Evolutionary conservation across 1,140 invertebrate genomes (phyloP).

Genomic region (Lepidurus packardi): DNA sequence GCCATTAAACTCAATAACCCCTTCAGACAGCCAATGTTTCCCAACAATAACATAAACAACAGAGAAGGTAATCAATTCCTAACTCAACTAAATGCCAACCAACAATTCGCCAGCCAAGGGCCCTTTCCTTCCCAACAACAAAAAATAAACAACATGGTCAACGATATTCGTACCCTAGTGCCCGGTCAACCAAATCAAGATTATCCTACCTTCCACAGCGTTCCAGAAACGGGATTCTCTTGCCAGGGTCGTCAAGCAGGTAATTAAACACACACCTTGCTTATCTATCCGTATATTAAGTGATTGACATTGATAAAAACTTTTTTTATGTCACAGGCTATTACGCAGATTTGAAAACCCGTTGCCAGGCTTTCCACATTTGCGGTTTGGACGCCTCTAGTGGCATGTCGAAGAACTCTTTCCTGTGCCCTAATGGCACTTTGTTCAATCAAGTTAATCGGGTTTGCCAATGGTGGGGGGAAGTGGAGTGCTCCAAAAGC

Average conservation of each 20-base stretch:
- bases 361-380: slow-evolving; percentile 42
- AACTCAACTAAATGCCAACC: neutral
- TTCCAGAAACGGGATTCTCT: slow-evolving; percentile 60
- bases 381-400: slow-evolving; percentile 37
- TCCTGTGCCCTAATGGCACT: slow-evolving; percentile 42
- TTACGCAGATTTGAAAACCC: slow-evolving; percentile 41
- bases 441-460: slow-evolving; percentile 39
- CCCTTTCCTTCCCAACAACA: neutral
- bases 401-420: slow-evolving; percentile 35
- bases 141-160: neutral
- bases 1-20: neutral
- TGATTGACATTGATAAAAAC: too few species aligned
- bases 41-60: neutral
- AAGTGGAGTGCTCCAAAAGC: slow-evolving; percentile 38
- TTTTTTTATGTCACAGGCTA: slow-evolving; percentile 37
- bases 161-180: slow-evolving; percentile 40
- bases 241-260: slow-evolving; percentile 49
- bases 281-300: neutral
- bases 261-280: slow-evolving; percentile 22
- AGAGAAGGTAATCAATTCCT: neutral
- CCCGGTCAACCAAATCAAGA: slow-evolving; percentile 65
- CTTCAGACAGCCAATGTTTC: neutral
- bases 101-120: neutral
- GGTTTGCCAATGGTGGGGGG: slow-evolving; percentile 42
- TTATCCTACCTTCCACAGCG: slow-evolving; percentile 59